Percentiles rank a stretch among this genome's conserved stretches.
Evolutionary conservation across 92 coral and sea anemone species (phyloP).

Genomic region (Epizoanthus ramosus): DNA sequence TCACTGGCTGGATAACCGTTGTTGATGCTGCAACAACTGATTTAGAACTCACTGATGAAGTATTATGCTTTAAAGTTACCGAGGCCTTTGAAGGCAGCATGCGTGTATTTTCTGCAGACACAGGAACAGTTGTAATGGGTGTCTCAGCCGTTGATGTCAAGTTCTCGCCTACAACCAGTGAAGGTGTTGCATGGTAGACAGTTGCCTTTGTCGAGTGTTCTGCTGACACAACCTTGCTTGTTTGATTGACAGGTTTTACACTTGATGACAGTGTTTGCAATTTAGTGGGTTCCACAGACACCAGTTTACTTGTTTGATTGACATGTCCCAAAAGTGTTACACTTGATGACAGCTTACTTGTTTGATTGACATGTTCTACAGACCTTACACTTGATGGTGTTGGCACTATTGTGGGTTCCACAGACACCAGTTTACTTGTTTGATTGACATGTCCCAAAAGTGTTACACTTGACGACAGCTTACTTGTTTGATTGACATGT

Average conservation of each 20-base stretch:
- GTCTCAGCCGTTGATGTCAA: background rate
- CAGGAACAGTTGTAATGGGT: background rate
- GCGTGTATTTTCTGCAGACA: background rate
- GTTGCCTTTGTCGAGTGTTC: background rate
- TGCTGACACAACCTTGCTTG: background rate
- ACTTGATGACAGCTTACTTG: background rate
- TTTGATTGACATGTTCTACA: background rate
- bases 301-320: slow-evolving; percentile 1
- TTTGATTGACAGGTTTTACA: background rate
- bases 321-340: background rate
- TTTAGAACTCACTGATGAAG: background rate
- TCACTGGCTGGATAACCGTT: background rate
- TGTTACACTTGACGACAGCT: background rate
- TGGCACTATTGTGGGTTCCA: no score
- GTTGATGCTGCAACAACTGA: background rate
- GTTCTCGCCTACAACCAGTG: background rate
- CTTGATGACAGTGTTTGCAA: background rate
- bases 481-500: background rate
- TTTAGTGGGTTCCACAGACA: background rate
- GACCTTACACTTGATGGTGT: background rate
- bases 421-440: background rate
- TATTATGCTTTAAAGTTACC: background rate
- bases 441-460: background rate
- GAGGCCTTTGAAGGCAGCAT: background rate
- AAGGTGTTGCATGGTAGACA: background rate